Base-by-base conservation (phyloP, 2,113 vertebrate genomes). In the Bungarus multicinctus region DNA sequence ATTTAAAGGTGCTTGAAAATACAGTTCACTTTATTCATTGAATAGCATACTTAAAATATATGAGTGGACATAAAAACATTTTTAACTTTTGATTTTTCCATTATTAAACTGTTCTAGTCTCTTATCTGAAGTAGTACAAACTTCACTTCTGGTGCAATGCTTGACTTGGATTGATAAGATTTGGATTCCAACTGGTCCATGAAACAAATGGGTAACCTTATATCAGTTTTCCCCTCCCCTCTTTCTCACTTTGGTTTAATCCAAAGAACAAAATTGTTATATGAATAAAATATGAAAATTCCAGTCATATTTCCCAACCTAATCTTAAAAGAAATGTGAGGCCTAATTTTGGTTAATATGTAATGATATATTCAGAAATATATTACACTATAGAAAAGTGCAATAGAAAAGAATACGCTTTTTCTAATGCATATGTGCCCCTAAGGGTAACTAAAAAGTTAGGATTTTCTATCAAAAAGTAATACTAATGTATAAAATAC, bases 11-110 rank as follows among this genome's bases (percentile, higher is more conserved):
- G 69, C 0, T 0, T 81, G 53, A 64, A 95, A 93, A 90, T 34
- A 16, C 90, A 8, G 93, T 95, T 93, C 18, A 43, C 91, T 94
- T 92, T 54, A 91, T 90, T 95, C 30, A 94, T 89, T 94, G 90
- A 88, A 30, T 53, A 45, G 53, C 30, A 94, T 88, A 91, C 52
- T n/a, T 30, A 69, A 30, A 39, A 20, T 74, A 8, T 64, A 92
- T 64, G 47, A 12, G 2, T 5, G 25, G 1, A 3, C 23, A 58
- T 60, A 39, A 43, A 43, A 69, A 69, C 30, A 69, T 69, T 25
- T 91, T 85, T 53, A 69, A 27, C 12, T 34, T 91, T 91, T 87
- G 14, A 69, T 43, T 69, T 52, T 60, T 92, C 27, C 20, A 20
- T 64, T 87, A 34, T 43, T 50, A 14, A 88, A 64, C 45, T 57